Evolutionary conservation across 2,113 vertebrate species (phyloP).

Genomic region (Zingel zingel): DNA sequence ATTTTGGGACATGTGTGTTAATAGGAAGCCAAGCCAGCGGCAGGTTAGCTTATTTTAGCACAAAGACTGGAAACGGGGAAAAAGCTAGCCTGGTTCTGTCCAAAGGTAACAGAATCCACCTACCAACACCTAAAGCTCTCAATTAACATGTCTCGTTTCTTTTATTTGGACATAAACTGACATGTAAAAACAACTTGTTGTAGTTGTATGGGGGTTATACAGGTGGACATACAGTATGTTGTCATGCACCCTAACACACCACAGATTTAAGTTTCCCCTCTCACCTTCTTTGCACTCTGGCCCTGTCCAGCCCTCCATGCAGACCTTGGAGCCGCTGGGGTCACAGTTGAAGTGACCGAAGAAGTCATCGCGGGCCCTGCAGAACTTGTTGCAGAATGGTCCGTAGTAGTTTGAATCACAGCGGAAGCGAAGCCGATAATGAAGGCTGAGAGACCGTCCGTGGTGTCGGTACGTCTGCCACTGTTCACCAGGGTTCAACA

Average conservation of each 20-base stretch:
- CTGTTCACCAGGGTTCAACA: conserved; percentile 86
- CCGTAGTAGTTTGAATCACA: conserved; percentile 87
- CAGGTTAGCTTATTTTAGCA: not conserved
- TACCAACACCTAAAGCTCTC: not conserved
- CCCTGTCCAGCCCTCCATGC: conserved; percentile 87
- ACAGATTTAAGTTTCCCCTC: conserved; percentile 7
- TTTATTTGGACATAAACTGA: no score
- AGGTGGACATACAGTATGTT: no score
- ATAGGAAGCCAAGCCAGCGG: not conserved
- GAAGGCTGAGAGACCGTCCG: conserved; percentile 83
- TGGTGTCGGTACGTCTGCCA: conserved; percentile 84
- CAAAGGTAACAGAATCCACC: not conserved
- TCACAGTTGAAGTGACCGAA: conserved; percentile 89
- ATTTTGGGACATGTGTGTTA: no score
- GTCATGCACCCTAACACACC: not conserved
- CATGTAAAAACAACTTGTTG: not conserved
- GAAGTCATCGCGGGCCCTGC: conserved; percentile 83
- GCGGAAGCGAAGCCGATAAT: conserved; percentile 86
- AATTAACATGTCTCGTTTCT: not conserved
- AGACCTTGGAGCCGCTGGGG: conserved; percentile 85
- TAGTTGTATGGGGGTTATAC: not conserved
- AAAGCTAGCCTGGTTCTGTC: not conserved
- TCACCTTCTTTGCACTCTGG: conserved; percentile 79
- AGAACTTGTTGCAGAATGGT: conserved; percentile 85
- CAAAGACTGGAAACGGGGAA: not conserved